Base-by-base conservation (phyloP, 2,888 invertebrate genomes). In the Rapana venosa region DNA sequence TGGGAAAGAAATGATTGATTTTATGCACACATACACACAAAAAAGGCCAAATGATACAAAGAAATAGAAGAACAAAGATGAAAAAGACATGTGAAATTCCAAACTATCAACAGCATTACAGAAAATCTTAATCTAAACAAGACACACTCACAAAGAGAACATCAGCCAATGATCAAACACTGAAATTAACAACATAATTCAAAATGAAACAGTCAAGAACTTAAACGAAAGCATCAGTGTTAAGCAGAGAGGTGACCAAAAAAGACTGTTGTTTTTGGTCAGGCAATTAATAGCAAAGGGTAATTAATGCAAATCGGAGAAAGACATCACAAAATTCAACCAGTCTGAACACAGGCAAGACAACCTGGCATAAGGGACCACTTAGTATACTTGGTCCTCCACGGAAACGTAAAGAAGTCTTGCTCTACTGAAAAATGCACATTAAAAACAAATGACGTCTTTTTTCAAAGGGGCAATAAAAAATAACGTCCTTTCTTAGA, bases 301-400 rank as follows among this genome's bases (percentile, higher is more conserved):
- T 2, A 74, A 22, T 17, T n/a, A 30, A 74, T 74, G 74, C 2
- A 26, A 74, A 26, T 70, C 22, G 22, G 47, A 47, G 81, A 47
- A 83, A 83, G 0, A 26, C 22, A 11, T 83, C 81, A 83, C 81
- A 47, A 47, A 83, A 47, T 47, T 83, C 30, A 30, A 26, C 26
- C 47, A 83, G 26, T 26, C 36, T 26, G 6, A 83, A 22, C 8
- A 26, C 26, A n/a, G 30, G 26, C 26, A 22, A 22, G 11, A 83
- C 22, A 83, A 83, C 81, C 81, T 83, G 81, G 81, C 81, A 83
- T 47, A 8, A 83, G 36, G 36, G 81, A 81, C 81, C 81, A 83
- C 81, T 83, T 83, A 36, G 81, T 47, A 47, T 83, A 83, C 36
- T 26, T 36, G 81, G 81, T 47, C 81, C 81, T 83, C 81, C 81